A percentile compares a stretch with the other conserved stretches of the same genome.
These are phyloP conservation scores for Brassicogethes aeneus DNA, from an alignment of 2,888 invertebrate species.

Conservation along the genomic window DNA sequence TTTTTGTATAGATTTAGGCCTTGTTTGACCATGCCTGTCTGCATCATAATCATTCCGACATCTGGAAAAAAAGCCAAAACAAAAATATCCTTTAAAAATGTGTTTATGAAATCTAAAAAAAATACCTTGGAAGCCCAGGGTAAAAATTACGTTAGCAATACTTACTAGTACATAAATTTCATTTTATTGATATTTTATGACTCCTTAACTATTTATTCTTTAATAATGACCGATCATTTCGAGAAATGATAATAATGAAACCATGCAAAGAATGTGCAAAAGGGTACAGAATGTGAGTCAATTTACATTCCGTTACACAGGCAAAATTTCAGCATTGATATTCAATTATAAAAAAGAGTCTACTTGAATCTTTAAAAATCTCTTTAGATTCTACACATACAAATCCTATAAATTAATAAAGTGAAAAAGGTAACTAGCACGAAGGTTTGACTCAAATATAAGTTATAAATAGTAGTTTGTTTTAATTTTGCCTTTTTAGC, in stretches of 20 bases:
- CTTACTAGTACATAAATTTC: conserved; percentile 7
- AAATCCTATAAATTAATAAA: conserved; percentile 16
- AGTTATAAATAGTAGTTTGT: too few relatives aligned
- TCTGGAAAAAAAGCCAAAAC: conserved; percentile 75
- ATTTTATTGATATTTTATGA: too few relatives aligned
- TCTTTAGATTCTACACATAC: conserved; percentile 21
- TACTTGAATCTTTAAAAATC: conserved; percentile 1
- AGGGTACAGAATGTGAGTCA: conserved; percentile 39
- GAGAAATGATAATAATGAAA: conserved; percentile 24
- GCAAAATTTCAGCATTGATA: conserved; percentile 28
- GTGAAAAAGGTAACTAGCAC: conserved; percentile 3
- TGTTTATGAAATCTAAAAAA: conserved; percentile 7
- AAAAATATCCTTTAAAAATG: conserved; percentile 14
- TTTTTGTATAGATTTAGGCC: conserved; percentile 59
- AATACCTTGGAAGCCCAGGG: conserved; percentile 24
- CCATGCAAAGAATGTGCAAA: conserved; percentile 40
- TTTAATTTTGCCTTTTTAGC: too few relatives aligned
- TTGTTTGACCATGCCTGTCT: conserved; percentile 92
- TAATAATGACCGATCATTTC: conserved; percentile 10
- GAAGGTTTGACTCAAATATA: conserved; percentile 4
- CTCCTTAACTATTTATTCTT: conserved; percentile 11
- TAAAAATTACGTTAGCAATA: conserved; percentile 7
- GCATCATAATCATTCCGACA: conserved; percentile 96
- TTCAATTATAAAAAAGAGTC: conserved; percentile 8
- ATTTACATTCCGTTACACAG: conserved; percentile 36